Percentiles rank a stretch among this genome's conserved stretches.
These are phyloP conservation scores for Marmota flaviventris DNA, from an alignment of 2,113 vertebrate species.

Conservation along the genomic window DNA sequence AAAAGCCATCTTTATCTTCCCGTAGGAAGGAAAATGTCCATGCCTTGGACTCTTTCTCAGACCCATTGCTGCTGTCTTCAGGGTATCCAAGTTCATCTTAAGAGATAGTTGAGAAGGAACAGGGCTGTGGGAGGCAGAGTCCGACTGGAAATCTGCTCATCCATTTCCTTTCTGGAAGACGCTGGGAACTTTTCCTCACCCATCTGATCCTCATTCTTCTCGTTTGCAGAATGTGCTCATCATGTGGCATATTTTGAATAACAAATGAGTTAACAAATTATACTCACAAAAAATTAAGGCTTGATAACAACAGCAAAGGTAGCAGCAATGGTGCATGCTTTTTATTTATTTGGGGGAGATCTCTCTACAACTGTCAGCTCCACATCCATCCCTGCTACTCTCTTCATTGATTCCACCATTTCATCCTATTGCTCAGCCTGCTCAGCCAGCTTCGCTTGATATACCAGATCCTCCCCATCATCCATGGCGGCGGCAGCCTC, in stretches of 20 bases:
- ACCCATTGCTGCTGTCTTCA: background rate
- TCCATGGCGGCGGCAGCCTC: constrained; percentile 91
- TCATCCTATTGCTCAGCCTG: constrained; percentile 99
- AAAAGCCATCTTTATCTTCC: background rate
- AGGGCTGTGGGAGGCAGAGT: background rate
- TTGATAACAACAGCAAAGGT: background rate
- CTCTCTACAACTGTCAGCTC: constrained; percentile 97
- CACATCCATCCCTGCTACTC: constrained; percentile 95
- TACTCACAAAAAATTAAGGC: background rate
- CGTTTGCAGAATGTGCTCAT: background rate
- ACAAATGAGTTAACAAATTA: background rate
- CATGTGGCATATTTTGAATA: background rate
- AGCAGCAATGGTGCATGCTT: too few species aligned
- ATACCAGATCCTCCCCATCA: constrained; percentile 95
- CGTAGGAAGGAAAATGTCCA: background rate
- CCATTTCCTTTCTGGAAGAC: background rate
- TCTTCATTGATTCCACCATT: constrained; percentile 99
- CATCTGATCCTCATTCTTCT: background rate
- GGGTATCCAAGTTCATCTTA: background rate
- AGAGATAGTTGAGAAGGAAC: background rate
- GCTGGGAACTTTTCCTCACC: background rate
- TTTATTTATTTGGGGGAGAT: too few species aligned
- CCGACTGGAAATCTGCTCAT: background rate
- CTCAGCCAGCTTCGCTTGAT: constrained; percentile 97
- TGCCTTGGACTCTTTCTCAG: background rate